Conservation (phyloP, 2,888 invertebrate genomes). For the Luffia ferchaultella region DNA sequence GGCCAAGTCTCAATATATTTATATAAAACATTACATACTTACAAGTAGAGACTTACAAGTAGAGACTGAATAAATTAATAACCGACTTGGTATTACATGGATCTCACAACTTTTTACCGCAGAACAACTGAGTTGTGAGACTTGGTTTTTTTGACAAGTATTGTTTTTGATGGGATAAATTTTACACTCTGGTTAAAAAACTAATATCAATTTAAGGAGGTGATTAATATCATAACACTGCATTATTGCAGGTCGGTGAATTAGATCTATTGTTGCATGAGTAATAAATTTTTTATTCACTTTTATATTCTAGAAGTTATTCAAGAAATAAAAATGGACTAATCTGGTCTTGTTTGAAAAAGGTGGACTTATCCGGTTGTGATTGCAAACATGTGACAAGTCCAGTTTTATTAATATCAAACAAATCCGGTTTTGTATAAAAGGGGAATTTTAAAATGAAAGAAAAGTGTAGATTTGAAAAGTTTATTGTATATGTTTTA, state of each 20-base stretch:
- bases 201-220: neutral
- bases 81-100: too few species aligned
- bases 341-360: constrained; percentile 5
- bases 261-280: neutral
- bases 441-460: constrained; percentile 1
- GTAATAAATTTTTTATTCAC: neutral
- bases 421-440: constrained; percentile 1
- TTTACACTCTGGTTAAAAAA: neutral
- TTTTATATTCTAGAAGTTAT: neutral
- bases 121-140: too few species aligned
- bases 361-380: constrained; percentile 7
- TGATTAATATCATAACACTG: neutral
- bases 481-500: neutral
- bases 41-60: too few species aligned
- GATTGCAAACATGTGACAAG: constrained; percentile 6
- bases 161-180: neutral
- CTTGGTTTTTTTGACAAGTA: too few species aligned
- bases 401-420: constrained; percentile 4
- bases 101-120: too few species aligned
- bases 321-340: neutral
- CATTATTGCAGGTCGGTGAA: neutral
- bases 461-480: neutral
- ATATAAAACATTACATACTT: too few species aligned
- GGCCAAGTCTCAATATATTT: too few species aligned
- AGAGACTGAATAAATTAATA: too few species aligned